These are phyloP conservation scores for Drosophila pectinifera DNA, from an alignment of 1,140 invertebrate species.

Conservation along the genomic window DNA sequence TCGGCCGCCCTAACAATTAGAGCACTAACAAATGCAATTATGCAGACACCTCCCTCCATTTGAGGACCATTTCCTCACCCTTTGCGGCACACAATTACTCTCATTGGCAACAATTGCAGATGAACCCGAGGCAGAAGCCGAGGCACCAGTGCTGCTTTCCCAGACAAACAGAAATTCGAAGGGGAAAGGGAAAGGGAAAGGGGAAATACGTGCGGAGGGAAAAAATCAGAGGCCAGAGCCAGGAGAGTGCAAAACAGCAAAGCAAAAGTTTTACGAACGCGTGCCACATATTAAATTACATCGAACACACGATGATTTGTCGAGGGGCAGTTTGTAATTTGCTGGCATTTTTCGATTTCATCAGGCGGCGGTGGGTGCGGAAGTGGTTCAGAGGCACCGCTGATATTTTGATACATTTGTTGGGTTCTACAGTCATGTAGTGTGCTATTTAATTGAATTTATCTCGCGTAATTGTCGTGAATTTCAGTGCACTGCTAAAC, in stretches of 20 bases:
- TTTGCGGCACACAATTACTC: slow-evolving; percentile 71
- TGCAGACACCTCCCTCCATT: slow-evolving; percentile 38
- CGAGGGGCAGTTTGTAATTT: slow-evolving; percentile 75
- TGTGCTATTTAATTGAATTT: slow-evolving; percentile 75
- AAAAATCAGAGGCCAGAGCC: slow-evolving; percentile 5
- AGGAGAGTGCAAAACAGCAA: slow-evolving; percentile 17
- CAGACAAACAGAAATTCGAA: slow-evolving; percentile 35
- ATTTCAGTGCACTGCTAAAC: slow-evolving; percentile 52
- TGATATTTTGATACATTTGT: slow-evolving; percentile 78
- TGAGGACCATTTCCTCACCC: slow-evolving; percentile 16
- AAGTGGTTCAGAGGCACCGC: slow-evolving; percentile 20
- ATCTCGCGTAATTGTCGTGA: slow-evolving; percentile 59
- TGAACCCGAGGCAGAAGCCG: slow-evolving; percentile 28
- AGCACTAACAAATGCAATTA: slow-evolving; percentile 82
- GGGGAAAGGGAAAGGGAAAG: slow-evolving; percentile 28
- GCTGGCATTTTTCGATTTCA: slow-evolving; percentile 76
- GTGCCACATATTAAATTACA: slow-evolving; percentile 83
- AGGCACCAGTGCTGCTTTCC: slow-evolving; percentile 62
- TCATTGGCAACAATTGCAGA: slow-evolving; percentile 78
- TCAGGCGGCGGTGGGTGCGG: slow-evolving; percentile 27
- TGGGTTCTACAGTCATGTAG: slow-evolving; percentile 38
- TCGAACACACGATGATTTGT: slow-evolving; percentile 69
- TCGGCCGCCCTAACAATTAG: slow-evolving; percentile 70
- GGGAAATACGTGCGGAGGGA: slow-evolving; percentile 18
- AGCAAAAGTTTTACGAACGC: slow-evolving; percentile 68